Percentiles rank a stretch among this genome's conserved stretches.
phyloP scores from a whole-genome alignment of 2,888 invertebrate genomes.

The Ophion costatus region DNA sequence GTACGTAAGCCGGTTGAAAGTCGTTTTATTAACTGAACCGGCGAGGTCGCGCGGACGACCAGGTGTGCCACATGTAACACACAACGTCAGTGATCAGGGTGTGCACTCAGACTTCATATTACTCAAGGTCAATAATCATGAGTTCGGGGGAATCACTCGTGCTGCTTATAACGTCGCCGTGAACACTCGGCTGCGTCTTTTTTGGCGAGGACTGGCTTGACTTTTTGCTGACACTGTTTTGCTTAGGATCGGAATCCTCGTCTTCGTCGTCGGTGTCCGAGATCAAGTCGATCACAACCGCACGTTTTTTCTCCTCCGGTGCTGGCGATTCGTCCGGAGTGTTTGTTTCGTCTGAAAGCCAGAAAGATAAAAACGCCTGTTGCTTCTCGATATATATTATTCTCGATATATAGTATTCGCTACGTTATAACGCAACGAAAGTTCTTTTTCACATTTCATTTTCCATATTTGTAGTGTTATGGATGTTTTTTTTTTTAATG shows the following conservation, averaged over 20 bases:
- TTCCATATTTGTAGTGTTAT: too few relatives aligned
- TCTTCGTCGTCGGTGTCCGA: slow-evolving; percentile 82
- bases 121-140: slow-evolving; percentile 83
- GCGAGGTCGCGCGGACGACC: slow-evolving; percentile 10
- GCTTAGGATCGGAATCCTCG: slow-evolving; percentile 73
- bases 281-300: slow-evolving; percentile 81
- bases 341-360: slow-evolving; percentile 77
- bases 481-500: too few relatives aligned
- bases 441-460: too few relatives aligned
- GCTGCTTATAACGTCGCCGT: slow-evolving; percentile 78
- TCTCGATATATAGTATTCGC: too few relatives aligned
- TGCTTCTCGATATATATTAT: too few relatives aligned
- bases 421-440: too few relatives aligned
- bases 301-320: slow-evolving; percentile 80
- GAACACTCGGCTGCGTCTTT: slow-evolving; percentile 77
- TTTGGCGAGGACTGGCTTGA: slow-evolving; percentile 73
- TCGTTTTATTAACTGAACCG: slow-evolving; percentile 28
- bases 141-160: slow-evolving; percentile 82
- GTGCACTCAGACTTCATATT: slow-evolving; percentile 57
- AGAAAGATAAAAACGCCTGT: slow-evolving; percentile 39
- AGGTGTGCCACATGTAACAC: slow-evolving; percentile 29
- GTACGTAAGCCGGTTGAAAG: slow-evolving; percentile 17
- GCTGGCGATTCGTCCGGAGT: slow-evolving; percentile 71
- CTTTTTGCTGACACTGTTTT: slow-evolving; percentile 76
- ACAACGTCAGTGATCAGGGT: slow-evolving; percentile 23